A percentile compares a stretch with the other conserved stretches of the same genome.
Evolutionary conservation across 1,140 invertebrate species (phyloP).

Genomic region (Drosophila mayri): DNA sequence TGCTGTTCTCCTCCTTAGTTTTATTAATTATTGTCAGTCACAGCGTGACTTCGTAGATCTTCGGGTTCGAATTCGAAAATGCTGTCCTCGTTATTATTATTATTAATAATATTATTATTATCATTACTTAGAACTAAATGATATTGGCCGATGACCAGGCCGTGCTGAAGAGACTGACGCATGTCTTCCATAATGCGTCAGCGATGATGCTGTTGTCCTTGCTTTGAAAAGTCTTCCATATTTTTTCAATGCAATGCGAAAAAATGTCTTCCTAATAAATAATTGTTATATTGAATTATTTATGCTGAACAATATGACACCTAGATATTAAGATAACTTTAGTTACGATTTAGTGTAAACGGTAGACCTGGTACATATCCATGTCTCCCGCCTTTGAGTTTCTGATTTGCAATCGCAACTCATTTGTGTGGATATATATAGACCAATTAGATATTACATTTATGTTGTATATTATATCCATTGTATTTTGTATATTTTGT

Average conservation of each 20-base stretch:
- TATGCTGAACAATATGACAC: slow-evolving; percentile 43
- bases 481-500: slow-evolving; percentile 16
- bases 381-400: slow-evolving; percentile 59
- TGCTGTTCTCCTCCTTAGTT: slow-evolving; percentile 48
- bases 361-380: slow-evolving; percentile 61
- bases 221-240: slow-evolving; percentile 66
- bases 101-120: slow-evolving; percentile 32
- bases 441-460: slow-evolving; percentile 70
- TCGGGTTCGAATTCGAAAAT: slow-evolving; percentile 39
- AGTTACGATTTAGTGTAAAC: slow-evolving; percentile 54
- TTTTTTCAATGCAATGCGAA: slow-evolving; percentile 64
- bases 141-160: slow-evolving; percentile 43
- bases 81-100: slow-evolving; percentile 5
- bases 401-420: slow-evolving; percentile 82
- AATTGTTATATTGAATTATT: slow-evolving; percentile 39
- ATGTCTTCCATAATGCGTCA: slow-evolving; percentile 82
- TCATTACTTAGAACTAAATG: slow-evolving; percentile 52
- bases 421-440: slow-evolving; percentile 71
- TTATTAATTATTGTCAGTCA: slow-evolving; percentile 84
- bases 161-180: slow-evolving; percentile 43
- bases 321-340: slow-evolving; percentile 38
- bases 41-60: slow-evolving; percentile 70
- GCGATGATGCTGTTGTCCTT: slow-evolving; percentile 37
- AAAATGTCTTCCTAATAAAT: slow-evolving; percentile 83
- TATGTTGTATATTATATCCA: slow-evolving; percentile 38